Conservation (phyloP, 2,797 vertebrate genomes). For the Alectoris magna region DNA sequence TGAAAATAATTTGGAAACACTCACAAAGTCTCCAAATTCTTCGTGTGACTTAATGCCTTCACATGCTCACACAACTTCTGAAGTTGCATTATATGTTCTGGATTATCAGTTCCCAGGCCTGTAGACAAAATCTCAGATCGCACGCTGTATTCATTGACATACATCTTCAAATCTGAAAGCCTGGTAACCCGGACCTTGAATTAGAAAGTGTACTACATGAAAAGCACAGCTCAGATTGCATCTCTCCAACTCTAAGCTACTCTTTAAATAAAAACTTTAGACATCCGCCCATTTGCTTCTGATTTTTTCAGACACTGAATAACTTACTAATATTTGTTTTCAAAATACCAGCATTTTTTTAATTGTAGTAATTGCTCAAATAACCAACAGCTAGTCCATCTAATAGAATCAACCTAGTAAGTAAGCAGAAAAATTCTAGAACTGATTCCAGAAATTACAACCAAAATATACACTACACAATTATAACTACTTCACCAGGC, state of each 20-base stretch:
- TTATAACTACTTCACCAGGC: neutral
- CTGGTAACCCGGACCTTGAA: conserved; percentile 76
- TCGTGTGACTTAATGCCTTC: neutral
- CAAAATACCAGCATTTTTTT: neutral
- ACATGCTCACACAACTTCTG: conserved; percentile 35
- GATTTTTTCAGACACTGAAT: neutral
- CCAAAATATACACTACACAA: neutral
- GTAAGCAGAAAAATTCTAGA: neutral
- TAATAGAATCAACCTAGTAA: neutral
- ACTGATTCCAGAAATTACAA: neutral
- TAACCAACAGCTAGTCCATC: neutral
- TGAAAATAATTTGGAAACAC: neutral
- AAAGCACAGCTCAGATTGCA: neutral
- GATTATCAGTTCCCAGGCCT: conserved; percentile 80
- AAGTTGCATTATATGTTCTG: conserved; percentile 72
- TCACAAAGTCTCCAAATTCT: conserved; percentile 56
- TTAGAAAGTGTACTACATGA: neutral
- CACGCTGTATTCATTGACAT: conserved; percentile 77
- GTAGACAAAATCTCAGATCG: conserved; percentile 78
- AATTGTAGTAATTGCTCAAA: neutral
- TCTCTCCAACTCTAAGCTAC: neutral
- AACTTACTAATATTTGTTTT: neutral
- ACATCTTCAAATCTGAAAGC: conserved; percentile 70
- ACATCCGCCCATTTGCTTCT: accelerated
- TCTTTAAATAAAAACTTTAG: neutral